Base-by-base conservation (phyloP, 2,797 vertebrate genomes). In the Calcarius lapponicus region DNA sequence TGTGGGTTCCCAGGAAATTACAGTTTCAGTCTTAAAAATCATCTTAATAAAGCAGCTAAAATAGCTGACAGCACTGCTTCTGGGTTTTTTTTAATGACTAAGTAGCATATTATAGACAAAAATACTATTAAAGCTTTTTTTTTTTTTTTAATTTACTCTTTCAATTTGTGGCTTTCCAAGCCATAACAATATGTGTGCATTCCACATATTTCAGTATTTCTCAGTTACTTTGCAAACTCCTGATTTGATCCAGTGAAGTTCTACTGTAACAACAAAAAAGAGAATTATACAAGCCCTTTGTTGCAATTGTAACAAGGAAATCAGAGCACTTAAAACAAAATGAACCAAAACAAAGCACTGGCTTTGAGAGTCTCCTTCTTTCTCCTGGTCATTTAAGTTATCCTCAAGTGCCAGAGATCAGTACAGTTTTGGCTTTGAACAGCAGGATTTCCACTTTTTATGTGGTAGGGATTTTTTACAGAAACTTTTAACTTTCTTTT, bases 1-100 rank as follows among this genome's bases (percentile, higher is more conserved):
- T 86, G 97, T 97, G 97, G 97, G 26, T 12, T 36, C 31, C 24
- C 38, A 78, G 74, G 66, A 95, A 97, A 91, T 73, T 86, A 84
- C 95, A 95, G 22, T 47, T 84, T 64, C 50, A 34, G 17, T 10
- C 42, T 43, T 19, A 36, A 81, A 81, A 50, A 60, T 9, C 2
- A 3, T 7, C 60, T 45, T 5, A 45, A 1, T 42, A 50, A 24
- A 2, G 43, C 29, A 29, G 7, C 42, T 50, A 32, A 88, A 81
- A 73, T 4, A 76, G 13, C 17, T 47, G 28, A 40, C 48, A 70
- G 9, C 11, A 6, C 13, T 43, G 62, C 3, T 26, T 3, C 38
- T 50, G 29, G n/a, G n/a, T 3, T 9, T 7, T 75, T 34, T 32
- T 58, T 58, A 4, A 31, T 36, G 12, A 47, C 8, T 15, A 45